These are phyloP conservation scores for Drosophila santomea DNA, from an alignment of 1,140 invertebrate species.

Conservation along the genomic window DNA sequence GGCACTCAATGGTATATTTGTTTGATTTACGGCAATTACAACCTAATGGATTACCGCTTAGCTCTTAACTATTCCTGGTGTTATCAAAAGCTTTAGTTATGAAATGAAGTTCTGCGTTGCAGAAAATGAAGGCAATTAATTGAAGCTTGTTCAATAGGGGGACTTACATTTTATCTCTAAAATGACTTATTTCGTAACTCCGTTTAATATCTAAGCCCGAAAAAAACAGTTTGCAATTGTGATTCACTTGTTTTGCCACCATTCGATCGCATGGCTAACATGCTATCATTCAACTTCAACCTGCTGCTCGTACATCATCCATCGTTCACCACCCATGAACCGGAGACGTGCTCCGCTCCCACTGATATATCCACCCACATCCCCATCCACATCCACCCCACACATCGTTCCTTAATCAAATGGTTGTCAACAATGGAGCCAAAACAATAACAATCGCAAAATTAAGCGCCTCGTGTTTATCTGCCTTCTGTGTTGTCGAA, in stretches of 20 bases:
- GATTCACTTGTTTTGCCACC: constrained; percentile 38
- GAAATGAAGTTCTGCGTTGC: constrained; percentile 15
- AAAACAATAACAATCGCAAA: constrained; percentile 42
- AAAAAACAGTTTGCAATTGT: constrained; percentile 5
- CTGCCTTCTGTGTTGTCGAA: constrained; percentile 63
- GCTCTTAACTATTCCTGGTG: constrained; percentile 5
- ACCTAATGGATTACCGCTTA: constrained; percentile 11
- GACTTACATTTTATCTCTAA: constrained; percentile 13
- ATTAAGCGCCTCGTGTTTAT: constrained; percentile 57
- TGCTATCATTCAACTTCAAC: constrained; percentile 55
- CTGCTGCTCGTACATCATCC: constrained; percentile 38
- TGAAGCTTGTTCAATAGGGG: constrained; percentile 25
- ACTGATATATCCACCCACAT: too few species aligned
- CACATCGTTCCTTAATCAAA: constrained; percentile 63
- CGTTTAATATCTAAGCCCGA: background rate
- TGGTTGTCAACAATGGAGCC: constrained; percentile 69
- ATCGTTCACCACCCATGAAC: constrained; percentile 36
- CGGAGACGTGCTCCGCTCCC: constrained; percentile 41
- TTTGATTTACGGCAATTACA: constrained; percentile 22
- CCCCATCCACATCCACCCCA: constrained; percentile 3
- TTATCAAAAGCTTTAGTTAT: constrained; percentile 38
- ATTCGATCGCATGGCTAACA: constrained; percentile 43
- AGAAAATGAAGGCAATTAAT: constrained; percentile 18
- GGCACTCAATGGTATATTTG: constrained; percentile 2
- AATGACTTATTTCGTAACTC: constrained; percentile 33